Evolutionary conservation across 2,113 vertebrate genomes (phyloP), one percentile per base, ranked within the genome.

Genomic region (Thinocorus orbignyianus): DNA sequence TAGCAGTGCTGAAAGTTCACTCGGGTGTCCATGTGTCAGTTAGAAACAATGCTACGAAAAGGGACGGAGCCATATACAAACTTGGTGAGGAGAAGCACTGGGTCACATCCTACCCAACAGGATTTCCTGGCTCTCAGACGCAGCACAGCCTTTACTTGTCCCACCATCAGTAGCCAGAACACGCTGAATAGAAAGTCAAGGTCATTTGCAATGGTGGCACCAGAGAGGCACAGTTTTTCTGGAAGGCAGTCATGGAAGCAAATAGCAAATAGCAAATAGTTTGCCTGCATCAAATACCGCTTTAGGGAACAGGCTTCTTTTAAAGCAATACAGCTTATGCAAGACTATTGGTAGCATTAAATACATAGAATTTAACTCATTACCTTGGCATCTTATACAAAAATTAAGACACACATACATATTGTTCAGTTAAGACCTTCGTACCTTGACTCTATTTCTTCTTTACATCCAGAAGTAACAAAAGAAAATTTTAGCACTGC

Each of bases 1-100:
- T 33, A 7, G 30, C 76, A 35, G 28, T 19, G 72, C 64, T 52
- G 46, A 17, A 48, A 46, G 11, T 30, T 73, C 64, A 11, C 28
- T 58, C 0, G 0, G 4, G 28, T 1, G 5, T 20, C 31, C 48
- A 3, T 0, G 0, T 5, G 22, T 11, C 64, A 19, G 1, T 30
- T 14, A 54, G n/a, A 58, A 65, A 24, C 10, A 58, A 9, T 3
- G 20, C 68, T 28, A 17, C 0, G 2, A 4, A 37, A 57, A 31
- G 28, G 17, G 11, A 44, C 0, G 2, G 78, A 90, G 61, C 24
- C 13, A 3, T 0, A 10, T 2, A 6, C 42, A 44, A 20, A 26
- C 10, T 5, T 37, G 37, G 18, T 7, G 37, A 77, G 51, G 49
- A 42, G 51, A 22, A 76, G 48, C 1, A 1, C 10, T 24, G n/a